Evolutionary conservation across 2,888 invertebrate species (phyloP), one percentile per base, ranked within the genome.

Genomic region (Erebia epiphron): DNA sequence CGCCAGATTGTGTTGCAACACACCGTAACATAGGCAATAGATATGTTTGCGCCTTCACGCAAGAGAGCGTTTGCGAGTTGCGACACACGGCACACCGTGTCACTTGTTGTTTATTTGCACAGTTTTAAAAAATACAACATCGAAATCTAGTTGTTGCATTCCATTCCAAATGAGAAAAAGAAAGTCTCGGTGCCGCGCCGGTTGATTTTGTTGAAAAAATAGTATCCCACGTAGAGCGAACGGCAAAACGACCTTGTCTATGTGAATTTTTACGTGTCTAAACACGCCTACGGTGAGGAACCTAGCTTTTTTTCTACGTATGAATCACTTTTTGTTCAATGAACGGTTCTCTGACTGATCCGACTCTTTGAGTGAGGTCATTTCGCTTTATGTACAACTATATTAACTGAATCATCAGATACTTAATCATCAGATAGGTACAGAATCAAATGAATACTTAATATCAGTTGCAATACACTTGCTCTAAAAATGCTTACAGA

Each of bases 281-380:
- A 60, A 58, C 43, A 60, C 43, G 41, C 16, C 43, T 60, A 43
- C 60, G 16, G 43, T 60, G n/a, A 43, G 16, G 3, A 58, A 7
- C n/a, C n/a, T 16, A n/a, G 5, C 43, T 41, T 43, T 35, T 60
- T 10, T n/a, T 11, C 5, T 10, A 1, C 3, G 16, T 60, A 61
- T 18, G 43, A 61, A 61, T 61, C 61, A 61, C 61, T 41, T 61
- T 11, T 10, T 61, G 61, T 61, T 18, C 61, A 10, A 18, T 46
- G 43, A 43, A 61, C 18, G 16, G 10, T 60, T 60, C 16, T 41
- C 60, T n/a, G 35, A 58, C 60, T n/a, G 35, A 58, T 58, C 35
- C n/a, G 41, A n/a, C 58, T 10, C 57, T 26, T 57, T 8, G 14
- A 58, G 46, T 61, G 61, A 43, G 61, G 43, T 43, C 61, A 61